Base-by-base conservation (phyloP, 2,113 vertebrate species). In the Platycercus adscitus region DNA sequence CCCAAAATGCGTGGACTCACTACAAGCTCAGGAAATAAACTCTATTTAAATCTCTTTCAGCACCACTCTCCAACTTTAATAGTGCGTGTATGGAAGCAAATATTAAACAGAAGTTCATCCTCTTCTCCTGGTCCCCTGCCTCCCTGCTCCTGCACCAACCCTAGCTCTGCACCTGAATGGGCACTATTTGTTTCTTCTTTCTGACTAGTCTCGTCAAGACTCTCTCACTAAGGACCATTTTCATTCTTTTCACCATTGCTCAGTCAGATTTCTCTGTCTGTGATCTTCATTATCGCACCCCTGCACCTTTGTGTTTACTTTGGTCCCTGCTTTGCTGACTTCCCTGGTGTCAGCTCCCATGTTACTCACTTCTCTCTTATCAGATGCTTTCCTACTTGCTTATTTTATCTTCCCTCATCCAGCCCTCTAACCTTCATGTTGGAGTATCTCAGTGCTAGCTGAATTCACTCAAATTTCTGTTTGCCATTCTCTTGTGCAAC, bases 21-120 rank as follows among this genome's bases (percentile, higher is more conserved):
- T 96, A 95, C 93, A 94, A 93, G 77, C 41, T 92, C 93, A 95
- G 86, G 93, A 96, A 96, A 96, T 96, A 77, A 93, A 87, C 75
- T 95, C 81, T 89, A 91, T 96, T 96, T 95, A 94, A 95, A 58
- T 89, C 91, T 70, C 56, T 96, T 94, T 93, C 88, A 93, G 89
- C 77, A 94, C 86, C 77, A 69, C 92, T 95, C 69, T 96, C 91
- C 91, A 92, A 50, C 56, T 95, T 89, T 69, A 93, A 79, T 65
- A 92, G 66, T 39, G 73, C 0, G 0, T 81, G 52, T 86, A 70
- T 93, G 83, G 39, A 97, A 93, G 86, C 75, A 94, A 96, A 83
- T 65, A 88, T 80, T 87, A 76, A 49, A 79, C 21, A 76, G 60
- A 81, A 86, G 66, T 81, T 72, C 61, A 63, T 89, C 41, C 14